Base-by-base conservation (phyloP, 2,797 vertebrate species). In the Gobionotothen gibberifrons region DNA sequence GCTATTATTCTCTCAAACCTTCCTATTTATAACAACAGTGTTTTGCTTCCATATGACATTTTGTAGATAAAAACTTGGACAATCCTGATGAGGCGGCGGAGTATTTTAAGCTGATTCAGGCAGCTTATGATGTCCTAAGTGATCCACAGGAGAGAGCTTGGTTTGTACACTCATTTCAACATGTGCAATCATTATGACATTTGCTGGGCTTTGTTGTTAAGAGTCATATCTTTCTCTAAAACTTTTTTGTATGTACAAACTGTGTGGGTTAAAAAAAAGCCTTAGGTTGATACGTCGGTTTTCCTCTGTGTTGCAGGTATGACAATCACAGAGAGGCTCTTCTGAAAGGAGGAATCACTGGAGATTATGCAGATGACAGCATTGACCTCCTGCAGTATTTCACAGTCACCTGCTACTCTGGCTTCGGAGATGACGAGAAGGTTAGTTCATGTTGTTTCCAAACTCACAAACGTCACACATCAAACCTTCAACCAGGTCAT, bases 141-240 rank as follows among this genome's bases (percentile, higher is more conserved):
- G 98, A 99, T 86, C 96, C 96, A 10, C 97, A 99, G 90, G 98
- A 99, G 71, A 94, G 97, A 92, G 98, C 97, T 2, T 99, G 98
- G 98, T 99, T 78, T 78, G 94, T 84, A n/a, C 39, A 48, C 9
- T 3, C 5, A 14, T 51, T 15, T 53, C 14, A 52, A 21, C 15
- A 39, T 9, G 2, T 54, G 5, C 44, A 36, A 26, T 26, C 26
- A 26, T 26, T 26, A 26, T 26, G 26, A 26, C 26, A 26, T 26
- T 26, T 26, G 26, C 9, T 51, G 26, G 10, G 6, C 17, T 51
- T 4, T 13, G 13, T 51, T 22, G 10, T 46, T 5, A 29, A 56
- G 4, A 17, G 15, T 32, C 21, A 26, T 15, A 4, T 42, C 11
- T 19, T 17, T 36, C 8, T 7, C 32, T 7, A 36, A 36, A 36